phyloP scores from a whole-genome alignment of 2,888 invertebrate species.

The Esperia sulphurella region DNA sequence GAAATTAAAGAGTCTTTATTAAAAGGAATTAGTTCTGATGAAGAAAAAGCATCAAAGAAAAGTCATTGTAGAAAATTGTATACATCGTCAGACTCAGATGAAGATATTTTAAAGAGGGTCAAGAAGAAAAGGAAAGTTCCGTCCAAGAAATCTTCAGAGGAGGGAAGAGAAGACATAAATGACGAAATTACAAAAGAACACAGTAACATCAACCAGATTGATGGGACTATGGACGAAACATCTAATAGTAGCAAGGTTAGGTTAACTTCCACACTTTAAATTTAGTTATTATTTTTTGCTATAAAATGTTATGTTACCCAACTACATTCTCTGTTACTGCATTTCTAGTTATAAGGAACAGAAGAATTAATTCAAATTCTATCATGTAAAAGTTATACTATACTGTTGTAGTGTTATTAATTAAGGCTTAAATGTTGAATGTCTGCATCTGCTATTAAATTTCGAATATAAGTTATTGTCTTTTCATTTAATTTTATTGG shows the following conservation, averaged over 20 bases:
- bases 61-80: constrained; percentile 10
- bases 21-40: constrained; percentile 32
- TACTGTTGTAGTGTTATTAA: no score
- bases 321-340: not conserved
- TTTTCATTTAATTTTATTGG: constrained; percentile 16
- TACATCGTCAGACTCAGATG: constrained; percentile 32
- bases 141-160: constrained; percentile 5
- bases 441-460: constrained; percentile 13
- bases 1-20: constrained; percentile 44
- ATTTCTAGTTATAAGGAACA: not conserved
- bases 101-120: constrained; percentile 15
- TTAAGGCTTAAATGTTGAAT: not conserved
- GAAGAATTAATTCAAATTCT: no score
- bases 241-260: constrained; percentile 63
- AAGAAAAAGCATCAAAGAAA: constrained; percentile 17
- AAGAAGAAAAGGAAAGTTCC: constrained; percentile 7
- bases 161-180: not conserved
- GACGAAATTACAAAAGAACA: not conserved
- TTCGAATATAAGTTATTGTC: constrained; percentile 10
- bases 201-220: constrained; percentile 19
- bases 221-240: constrained; percentile 28
- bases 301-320: not conserved
- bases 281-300: not conserved
- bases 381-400: no score
- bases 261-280: constrained; percentile 14